These are phyloP conservation scores for Vanessa tameamea DNA, from an alignment of 1,140 invertebrate species.

Conservation along the genomic window DNA sequence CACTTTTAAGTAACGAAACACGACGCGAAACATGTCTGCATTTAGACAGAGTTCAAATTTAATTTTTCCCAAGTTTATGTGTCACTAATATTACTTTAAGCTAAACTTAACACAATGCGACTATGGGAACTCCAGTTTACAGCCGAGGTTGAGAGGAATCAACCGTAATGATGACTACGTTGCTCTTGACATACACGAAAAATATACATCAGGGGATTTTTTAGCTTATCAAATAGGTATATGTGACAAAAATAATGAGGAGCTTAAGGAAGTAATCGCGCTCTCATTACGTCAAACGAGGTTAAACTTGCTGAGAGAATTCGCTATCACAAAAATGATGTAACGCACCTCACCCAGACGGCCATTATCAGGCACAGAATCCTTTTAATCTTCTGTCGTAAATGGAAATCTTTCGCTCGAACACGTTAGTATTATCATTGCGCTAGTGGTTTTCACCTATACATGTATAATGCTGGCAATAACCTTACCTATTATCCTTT, in stretches of 20 bases:
- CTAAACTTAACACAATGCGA: too few species aligned
- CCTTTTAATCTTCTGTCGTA: conserved; percentile 72
- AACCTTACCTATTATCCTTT: conserved; percentile 79
- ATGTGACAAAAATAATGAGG: conserved; percentile 26
- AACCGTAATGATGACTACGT: background rate
- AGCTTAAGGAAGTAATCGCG: conserved; percentile 43
- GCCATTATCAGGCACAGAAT: conserved; percentile 69
- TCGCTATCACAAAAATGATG: conserved; percentile 64
- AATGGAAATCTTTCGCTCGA: conserved; percentile 72
- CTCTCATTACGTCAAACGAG: conserved; percentile 49
- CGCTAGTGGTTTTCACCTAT: conserved; percentile 48
- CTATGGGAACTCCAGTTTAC: background rate
- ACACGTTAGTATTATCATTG: conserved; percentile 59
- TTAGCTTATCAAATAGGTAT: background rate
- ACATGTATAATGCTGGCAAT: conserved; percentile 64
- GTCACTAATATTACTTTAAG: background rate
- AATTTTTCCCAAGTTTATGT: conserved; percentile 1
- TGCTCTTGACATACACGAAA: background rate
- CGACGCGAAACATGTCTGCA: background rate
- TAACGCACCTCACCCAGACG: conserved; percentile 54
- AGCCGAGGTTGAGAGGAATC: background rate
- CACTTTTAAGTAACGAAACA: background rate
- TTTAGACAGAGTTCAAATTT: too few species aligned
- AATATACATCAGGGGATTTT: background rate
- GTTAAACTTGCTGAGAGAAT: conserved; percentile 44